phyloP scores from a whole-genome alignment of 1,140 invertebrate genomes.

The Streblospio benedicti region DNA sequence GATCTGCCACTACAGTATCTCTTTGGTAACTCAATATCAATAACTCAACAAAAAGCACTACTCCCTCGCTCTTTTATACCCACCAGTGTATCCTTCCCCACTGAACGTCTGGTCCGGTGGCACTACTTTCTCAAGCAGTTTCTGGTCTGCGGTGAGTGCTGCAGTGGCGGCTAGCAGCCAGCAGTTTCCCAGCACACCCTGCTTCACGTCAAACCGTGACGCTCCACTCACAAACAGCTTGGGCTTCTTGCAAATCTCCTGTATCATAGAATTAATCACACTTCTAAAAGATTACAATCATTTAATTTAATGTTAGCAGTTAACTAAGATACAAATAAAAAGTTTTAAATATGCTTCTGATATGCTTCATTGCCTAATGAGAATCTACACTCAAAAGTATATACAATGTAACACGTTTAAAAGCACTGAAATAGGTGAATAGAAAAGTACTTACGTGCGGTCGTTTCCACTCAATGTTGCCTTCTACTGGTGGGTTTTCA shows the following conservation, averaged over 20 bases:
- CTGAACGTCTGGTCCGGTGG: slow-evolving; percentile 89
- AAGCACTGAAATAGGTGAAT: neutral
- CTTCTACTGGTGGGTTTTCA: slow-evolving; percentile 19
- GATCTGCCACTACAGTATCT: too few relatives aligned
- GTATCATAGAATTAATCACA: slow-evolving; percentile 16
- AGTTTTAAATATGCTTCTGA: neutral
- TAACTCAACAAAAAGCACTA: too few relatives aligned
- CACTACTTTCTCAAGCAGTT: slow-evolving; percentile 88
- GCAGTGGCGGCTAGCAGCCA: slow-evolving; percentile 94
- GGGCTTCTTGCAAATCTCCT: slow-evolving; percentile 75
- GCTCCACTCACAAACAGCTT: slow-evolving; percentile 88
- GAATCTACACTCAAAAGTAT: too few relatives aligned
- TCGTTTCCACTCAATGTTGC: slow-evolving; percentile 39
- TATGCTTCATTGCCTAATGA: too few relatives aligned
- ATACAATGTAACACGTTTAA: too few relatives aligned
- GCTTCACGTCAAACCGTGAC: slow-evolving; percentile 91
- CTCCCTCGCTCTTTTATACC: too few relatives aligned
- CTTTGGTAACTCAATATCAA: too few relatives aligned
- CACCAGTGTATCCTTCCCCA: slow-evolving; percentile 42
- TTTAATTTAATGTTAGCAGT: neutral
- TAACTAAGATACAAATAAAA: neutral
- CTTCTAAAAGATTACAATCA: neutral
- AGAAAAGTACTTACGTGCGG: slow-evolving; percentile 26
- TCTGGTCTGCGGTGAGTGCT: slow-evolving; percentile 79
- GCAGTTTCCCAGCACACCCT: slow-evolving; percentile 92